These are phyloP conservation scores for Oncorhynchus clarkii DNA, from an alignment of 2,113 vertebrate genomes.

Conservation along the genomic window DNA sequence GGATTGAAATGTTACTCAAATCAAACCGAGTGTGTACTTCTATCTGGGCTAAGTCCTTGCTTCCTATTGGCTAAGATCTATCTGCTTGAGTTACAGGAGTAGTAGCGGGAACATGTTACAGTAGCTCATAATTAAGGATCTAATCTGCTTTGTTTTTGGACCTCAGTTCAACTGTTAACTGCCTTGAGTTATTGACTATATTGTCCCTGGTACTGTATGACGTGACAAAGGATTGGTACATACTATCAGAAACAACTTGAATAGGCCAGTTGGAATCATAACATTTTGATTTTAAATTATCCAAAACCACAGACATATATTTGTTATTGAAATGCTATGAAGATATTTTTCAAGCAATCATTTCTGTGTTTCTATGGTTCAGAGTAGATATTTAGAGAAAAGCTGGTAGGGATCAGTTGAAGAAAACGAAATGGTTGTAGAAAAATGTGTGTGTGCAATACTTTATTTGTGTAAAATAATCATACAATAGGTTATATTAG, in stretches of 20 bases:
- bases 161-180: no score
- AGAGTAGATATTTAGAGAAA: background rate
- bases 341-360: no score
- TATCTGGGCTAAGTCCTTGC: background rate
- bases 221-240: no score
- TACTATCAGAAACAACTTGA: background rate
- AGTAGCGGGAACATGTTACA: background rate
- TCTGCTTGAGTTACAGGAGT: background rate
- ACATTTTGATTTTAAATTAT: background rate
- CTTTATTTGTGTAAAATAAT: background rate
- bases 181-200: background rate
- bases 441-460: background rate
- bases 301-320: background rate
- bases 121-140: background rate
- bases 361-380: background rate
- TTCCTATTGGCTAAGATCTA: background rate
- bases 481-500: background rate
- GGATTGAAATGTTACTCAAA: background rate
- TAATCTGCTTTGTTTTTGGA: background rate
- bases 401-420: no score
- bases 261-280: background rate
- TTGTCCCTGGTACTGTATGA: background rate
- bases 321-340: no score
- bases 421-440: background rate
- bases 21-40: background rate